phyloP scores from a whole-genome alignment of 23 tunicate genomes.

The Diplosoma virens region DNA sequence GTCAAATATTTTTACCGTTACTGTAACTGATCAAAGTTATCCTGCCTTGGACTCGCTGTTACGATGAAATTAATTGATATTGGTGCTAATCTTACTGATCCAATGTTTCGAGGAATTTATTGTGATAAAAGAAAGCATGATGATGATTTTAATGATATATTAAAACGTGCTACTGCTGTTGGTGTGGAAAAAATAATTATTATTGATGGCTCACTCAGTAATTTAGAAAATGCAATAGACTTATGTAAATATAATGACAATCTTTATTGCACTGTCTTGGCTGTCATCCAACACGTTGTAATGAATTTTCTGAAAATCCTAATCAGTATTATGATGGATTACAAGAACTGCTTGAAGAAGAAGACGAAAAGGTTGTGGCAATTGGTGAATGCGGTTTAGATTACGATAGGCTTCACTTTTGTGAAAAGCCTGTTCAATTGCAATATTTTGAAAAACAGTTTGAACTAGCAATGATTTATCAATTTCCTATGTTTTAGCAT shows the following conservation, averaged over 20 bases:
- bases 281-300: constrained; percentile 95
- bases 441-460: constrained; percentile 79
- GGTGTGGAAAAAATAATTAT: constrained; percentile 78
- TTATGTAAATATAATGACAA: constrained; percentile 21
- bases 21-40: too few species aligned
- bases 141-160: constrained; percentile 66
- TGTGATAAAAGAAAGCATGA: constrained; percentile 87
- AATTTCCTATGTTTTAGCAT: constrained; percentile 94
- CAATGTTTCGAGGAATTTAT: constrained; percentile 89
- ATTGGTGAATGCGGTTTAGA: constrained; percentile 99
- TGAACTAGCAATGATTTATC: constrained; percentile 59
- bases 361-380: constrained; percentile 63
- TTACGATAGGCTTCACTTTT: constrained; percentile 96
- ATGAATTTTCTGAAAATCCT: constrained; percentile 67
- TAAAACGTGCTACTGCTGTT: constrained; percentile 50
- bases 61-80: constrained; percentile 88
- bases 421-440: constrained; percentile 74
- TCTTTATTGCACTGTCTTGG: constrained; percentile 85
- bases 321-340: constrained; percentile 48
- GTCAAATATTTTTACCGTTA: too few species aligned
- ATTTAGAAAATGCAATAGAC: constrained; percentile 47
- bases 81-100: constrained; percentile 97
- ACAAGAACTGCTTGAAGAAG: constrained; percentile 13
- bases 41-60: too few species aligned
- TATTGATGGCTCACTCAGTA: constrained; percentile 67